Percentiles rank a stretch among this genome's conserved stretches.
Evolutionary conservation across 2,888 invertebrate species (phyloP).

Genomic region (Eupithecia vulgata): DNA sequence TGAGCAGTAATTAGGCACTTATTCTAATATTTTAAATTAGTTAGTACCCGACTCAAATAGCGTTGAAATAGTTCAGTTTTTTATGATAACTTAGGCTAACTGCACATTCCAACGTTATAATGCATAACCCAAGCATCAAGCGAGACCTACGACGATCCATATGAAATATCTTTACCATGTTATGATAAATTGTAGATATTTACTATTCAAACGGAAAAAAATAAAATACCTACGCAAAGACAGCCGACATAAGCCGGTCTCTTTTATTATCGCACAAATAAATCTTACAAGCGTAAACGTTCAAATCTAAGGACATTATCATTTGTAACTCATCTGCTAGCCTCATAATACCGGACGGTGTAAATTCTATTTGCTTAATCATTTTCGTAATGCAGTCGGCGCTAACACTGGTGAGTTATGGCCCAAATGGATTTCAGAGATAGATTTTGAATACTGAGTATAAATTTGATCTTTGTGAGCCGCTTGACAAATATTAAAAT

Average conservation of each 20-base stretch:
- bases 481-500: neutral
- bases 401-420: conserved; percentile 32
- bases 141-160: neutral
- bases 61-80: neutral
- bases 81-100: neutral
- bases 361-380: conserved; percentile 42
- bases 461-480: neutral
- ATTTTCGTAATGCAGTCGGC: conserved; percentile 32
- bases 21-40: neutral
- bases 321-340: conserved; percentile 23
- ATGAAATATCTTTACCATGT: neutral
- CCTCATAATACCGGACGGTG: conserved; percentile 13
- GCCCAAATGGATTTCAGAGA: conserved; percentile 21
- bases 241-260: neutral
- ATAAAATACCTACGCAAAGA: neutral
- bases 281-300: conserved; percentile 15
- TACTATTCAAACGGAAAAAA: neutral
- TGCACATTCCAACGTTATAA: neutral
- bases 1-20: neutral
- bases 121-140: neutral
- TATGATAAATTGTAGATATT: neutral
- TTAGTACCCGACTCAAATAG: neutral
- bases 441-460: neutral
- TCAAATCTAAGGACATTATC: conserved; percentile 24
- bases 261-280: conserved; percentile 2